Evolutionary conservation across 2,797 vertebrate genomes (phyloP), one percentile per base, ranked within the genome.

Genomic region (Garrulus glandarius): DNA sequence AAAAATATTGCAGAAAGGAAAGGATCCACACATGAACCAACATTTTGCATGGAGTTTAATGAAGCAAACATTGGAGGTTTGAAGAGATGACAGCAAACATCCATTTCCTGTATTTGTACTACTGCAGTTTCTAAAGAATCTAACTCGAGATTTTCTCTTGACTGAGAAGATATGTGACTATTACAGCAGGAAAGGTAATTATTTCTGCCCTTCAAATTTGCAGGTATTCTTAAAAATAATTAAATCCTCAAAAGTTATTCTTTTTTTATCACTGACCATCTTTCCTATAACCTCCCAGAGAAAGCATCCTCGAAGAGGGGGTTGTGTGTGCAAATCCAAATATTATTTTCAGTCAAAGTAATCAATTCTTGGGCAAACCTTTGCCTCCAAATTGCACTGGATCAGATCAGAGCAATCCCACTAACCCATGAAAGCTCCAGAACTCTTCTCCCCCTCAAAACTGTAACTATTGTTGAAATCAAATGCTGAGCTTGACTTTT

Each of bases 51-150:
- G 84, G 59, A 63, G 60, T 74, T 91, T 93, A 94, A 94, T 83
- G 84, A 91, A 93, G 91, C 91, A 89, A 92, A 68, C 43, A 39
- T 8, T 87, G 57, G 60, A 94, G 68, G 67, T 87, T 96, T 94
- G 83, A 88, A 87, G 91, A 70, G 64, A 68, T 83, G 84, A 84
- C 78, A 95, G 78, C 56, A 84, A 96, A 84, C 64, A 89, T 94
- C 60, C 43, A 57, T 92, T 94, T 93, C 82, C 59, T 94, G 30
- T 91, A 84, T 89, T 91, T 92, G 52, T 37, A 77, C 60, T 46
- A 24, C 26, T 46, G 21, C 21, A 39, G 27, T 63, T 90, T 63
- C 84, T 82, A 74, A 76, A 68, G 52, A 89, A 91, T 46, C 52
- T 76, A 55, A 37, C 78, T 39, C 43, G 44, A 93, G 75, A 85